phyloP scores from a whole-genome alignment of 2,113 vertebrate genomes.

The Mus pahari region DNA sequence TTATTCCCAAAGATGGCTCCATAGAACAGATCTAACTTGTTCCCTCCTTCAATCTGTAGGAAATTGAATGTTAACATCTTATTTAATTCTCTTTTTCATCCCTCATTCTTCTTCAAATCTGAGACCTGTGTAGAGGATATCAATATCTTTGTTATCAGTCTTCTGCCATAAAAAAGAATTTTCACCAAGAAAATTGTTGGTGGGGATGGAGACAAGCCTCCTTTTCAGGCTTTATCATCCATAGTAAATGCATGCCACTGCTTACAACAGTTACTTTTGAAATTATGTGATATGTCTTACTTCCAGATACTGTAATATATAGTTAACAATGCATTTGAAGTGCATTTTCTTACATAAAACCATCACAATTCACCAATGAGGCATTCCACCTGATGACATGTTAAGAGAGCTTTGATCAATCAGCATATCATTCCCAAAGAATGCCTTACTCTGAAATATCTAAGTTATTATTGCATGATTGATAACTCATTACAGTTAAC shows the following conservation, averaged over 20 bases:
- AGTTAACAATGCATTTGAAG: background rate
- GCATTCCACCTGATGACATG: no score
- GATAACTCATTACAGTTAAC: background rate
- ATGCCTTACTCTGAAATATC: background rate
- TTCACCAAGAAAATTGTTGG: background rate
- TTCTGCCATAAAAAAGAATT: no score
- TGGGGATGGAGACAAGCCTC: background rate
- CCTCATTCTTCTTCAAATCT: background rate
- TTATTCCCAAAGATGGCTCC: no score
- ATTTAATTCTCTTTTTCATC: fast-evolving
- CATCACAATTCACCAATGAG: no score
- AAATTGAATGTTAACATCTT: background rate
- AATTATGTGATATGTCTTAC: background rate
- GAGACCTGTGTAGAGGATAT: background rate
- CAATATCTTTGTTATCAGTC: no score
- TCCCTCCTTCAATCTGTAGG: background rate
- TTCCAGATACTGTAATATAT: background rate
- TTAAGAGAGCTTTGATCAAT: no score
- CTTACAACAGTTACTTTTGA: background rate
- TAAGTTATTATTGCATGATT: background rate
- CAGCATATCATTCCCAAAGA: background rate
- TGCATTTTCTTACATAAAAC: background rate
- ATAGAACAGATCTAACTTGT: background rate
- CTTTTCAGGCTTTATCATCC: background rate
- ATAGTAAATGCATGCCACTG: background rate